Percentiles rank a stretch among this genome's conserved stretches.
Evolutionary conservation across 2,888 invertebrate species (phyloP).

Genomic region (Drosophila tanythrix): DNA sequence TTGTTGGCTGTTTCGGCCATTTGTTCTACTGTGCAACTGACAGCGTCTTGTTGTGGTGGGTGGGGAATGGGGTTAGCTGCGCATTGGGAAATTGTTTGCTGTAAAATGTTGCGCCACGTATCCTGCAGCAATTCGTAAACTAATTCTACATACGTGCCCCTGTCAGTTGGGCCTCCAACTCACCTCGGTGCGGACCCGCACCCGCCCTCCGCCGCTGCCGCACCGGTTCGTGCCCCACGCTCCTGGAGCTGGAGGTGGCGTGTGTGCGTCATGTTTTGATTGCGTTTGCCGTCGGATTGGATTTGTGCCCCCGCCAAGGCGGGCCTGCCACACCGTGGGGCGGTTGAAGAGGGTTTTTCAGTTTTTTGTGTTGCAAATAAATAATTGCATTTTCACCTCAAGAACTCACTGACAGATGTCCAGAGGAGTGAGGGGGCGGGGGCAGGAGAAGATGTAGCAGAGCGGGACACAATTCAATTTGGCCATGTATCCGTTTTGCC

Average conservation of each 20-base stretch:
- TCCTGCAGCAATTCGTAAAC: conserved; percentile 81
- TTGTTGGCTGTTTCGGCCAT: conserved; percentile 10
- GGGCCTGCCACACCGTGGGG: too few species aligned
- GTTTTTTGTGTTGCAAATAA: conserved; percentile 63
- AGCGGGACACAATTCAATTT: conserved; percentile 73
- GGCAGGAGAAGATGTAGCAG: conserved; percentile 2
- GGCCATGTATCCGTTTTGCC: conserved; percentile 72
- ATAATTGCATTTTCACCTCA: conserved; percentile 80
- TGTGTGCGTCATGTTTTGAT: conserved; percentile 79
- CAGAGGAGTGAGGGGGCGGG: background rate
- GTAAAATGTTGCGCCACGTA: conserved; percentile 79
- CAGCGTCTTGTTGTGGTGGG: conserved; percentile 27
- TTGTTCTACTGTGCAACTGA: conserved; percentile 52
- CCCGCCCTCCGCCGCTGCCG: background rate
- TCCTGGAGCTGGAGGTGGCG: conserved; percentile 25
- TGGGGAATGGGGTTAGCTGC: background rate
- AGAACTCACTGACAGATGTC: conserved; percentile 73
- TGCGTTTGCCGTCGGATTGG: conserved; percentile 60
- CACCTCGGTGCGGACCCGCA: background rate
- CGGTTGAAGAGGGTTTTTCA: conserved; percentile 6
- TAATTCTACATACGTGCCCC: conserved; percentile 80
- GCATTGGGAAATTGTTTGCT: conserved; percentile 71
- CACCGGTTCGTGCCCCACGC: background rate
- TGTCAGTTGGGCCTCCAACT: conserved; percentile 58
- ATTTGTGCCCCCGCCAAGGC: conserved; percentile 24